Conservation (phyloP, 2,113 vertebrate genomes). For the Zootoca vivipara region DNA sequence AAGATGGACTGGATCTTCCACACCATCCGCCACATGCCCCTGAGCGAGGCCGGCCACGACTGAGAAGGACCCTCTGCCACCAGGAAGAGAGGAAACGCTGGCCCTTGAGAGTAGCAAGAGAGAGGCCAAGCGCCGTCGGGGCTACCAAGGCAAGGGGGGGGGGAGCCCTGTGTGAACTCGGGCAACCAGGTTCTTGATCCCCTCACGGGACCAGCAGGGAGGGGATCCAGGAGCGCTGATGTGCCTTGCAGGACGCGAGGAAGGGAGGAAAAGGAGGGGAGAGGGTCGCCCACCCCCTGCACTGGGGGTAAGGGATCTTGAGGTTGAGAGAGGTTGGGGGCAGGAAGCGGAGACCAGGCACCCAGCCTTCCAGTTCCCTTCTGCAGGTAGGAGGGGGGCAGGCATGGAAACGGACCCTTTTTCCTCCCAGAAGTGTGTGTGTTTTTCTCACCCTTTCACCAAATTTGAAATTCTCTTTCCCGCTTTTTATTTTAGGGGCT, state of each 20-base stretch:
- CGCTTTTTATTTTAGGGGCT: neutral
- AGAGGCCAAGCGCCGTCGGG: neutral
- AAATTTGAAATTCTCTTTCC: neutral
- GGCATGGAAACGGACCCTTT: neutral
- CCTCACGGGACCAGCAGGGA: neutral
- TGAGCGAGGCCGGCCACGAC: constrained; percentile 63
- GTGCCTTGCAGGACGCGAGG: too few relatives aligned
- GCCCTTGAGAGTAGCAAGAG: neutral
- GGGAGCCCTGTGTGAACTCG: too few relatives aligned
- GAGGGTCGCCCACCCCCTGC: neutral
- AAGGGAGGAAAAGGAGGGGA: neutral
- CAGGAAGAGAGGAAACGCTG: fast-evolving
- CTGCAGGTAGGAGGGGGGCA: too few relatives aligned
- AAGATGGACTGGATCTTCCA: constrained; percentile 87
- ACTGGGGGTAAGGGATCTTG: neutral
- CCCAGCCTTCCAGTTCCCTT: neutral
- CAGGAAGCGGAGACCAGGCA: neutral
- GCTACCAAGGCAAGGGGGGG: too few relatives aligned
- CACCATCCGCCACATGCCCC: constrained; percentile 80
- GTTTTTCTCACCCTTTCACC: neutral
- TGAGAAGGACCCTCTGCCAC: neutral
- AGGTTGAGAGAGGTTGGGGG: neutral
- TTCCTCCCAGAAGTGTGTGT: too few relatives aligned
- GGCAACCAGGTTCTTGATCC: neutral
- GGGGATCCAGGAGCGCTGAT: too few relatives aligned